Percentiles rank a stretch among this genome's conserved stretches.
These are phyloP conservation scores for Drosophila watanabei DNA, from an alignment of 1,140 invertebrate species.

Conservation along the genomic window DNA sequence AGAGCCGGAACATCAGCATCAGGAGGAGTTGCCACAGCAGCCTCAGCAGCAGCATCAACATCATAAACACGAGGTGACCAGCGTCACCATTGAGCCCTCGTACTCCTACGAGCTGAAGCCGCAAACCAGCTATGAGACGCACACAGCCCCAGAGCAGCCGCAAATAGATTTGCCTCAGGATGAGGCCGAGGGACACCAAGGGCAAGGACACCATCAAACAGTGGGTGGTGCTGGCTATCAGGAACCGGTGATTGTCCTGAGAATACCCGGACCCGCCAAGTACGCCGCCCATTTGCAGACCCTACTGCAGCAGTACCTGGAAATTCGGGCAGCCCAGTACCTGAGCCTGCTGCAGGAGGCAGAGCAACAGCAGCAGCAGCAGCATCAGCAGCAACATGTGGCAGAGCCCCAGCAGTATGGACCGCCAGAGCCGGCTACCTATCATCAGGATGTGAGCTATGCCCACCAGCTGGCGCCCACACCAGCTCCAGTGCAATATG, in stretches of 20 bases:
- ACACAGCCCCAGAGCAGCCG: slow-evolving; percentile 57
- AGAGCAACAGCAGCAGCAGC: slow-evolving; percentile 68
- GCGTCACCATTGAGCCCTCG: slow-evolving; percentile 82
- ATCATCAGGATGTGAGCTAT: slow-evolving; percentile 67
- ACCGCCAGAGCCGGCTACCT: slow-evolving; percentile 42
- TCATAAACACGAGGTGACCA: slow-evolving; percentile 61
- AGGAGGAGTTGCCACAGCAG: slow-evolving; percentile 10
- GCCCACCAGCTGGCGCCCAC: slow-evolving; percentile 67
- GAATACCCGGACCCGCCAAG: slow-evolving; percentile 82
- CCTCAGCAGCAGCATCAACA: slow-evolving; percentile 24
- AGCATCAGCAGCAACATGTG: slow-evolving; percentile 48
- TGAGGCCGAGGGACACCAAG: slow-evolving; percentile 10
- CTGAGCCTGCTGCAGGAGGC: slow-evolving; percentile 75
- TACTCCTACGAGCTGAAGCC: slow-evolving; percentile 84
- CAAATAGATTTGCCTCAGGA: slow-evolving; percentile 77
- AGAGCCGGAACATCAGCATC: slow-evolving; percentile 23
- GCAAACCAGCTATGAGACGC: slow-evolving; percentile 72
- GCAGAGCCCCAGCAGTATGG: slow-evolving; percentile 33
- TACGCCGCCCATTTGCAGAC: slow-evolving; percentile 83
- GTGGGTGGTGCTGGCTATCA: slow-evolving; percentile 56
- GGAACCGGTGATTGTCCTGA: slow-evolving; percentile 81
- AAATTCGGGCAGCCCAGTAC: slow-evolving; percentile 83
- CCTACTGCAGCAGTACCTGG: slow-evolving; percentile 82
- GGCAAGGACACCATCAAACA: slow-evolving; percentile 4
- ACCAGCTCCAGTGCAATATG: slow-evolving; percentile 63